Evolutionary conservation across 2,113 vertebrate species (phyloP).

Genomic region (Varanus komodoensis): DNA sequence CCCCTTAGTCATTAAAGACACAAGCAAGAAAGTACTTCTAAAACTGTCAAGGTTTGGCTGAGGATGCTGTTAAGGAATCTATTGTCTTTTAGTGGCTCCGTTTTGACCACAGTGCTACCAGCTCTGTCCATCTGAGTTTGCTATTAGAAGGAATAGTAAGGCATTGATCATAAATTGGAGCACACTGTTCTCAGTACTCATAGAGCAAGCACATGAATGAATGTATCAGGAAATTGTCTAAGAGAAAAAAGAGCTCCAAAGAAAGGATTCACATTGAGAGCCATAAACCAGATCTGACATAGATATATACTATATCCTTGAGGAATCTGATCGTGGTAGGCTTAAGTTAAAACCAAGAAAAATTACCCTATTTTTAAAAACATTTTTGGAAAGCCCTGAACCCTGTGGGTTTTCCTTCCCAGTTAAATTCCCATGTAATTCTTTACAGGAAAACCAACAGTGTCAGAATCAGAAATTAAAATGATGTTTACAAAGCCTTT

Average conservation of each 20-base stretch:
- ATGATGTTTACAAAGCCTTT: constrained; percentile 34
- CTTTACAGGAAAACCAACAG: constrained; percentile 22
- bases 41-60: not conserved
- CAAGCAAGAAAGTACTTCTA: not conserved
- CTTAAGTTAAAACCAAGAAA: constrained; percentile 44
- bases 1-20: not conserved
- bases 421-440: constrained; percentile 31
- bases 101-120: not conserved
- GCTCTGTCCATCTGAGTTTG: not conserved
- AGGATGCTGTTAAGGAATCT: not conserved
- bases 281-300: constrained; percentile 29
- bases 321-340: constrained; percentile 1
- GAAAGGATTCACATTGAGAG: constrained; percentile 42
- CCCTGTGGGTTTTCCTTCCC: not conserved
- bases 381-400: constrained; percentile 14
- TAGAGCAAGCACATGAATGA: constrained; percentile 19
- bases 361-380: constrained; percentile 13
- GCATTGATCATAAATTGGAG: constrained; percentile 17
- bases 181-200: not conserved
- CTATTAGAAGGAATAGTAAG: not conserved
- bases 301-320: constrained; percentile 14
- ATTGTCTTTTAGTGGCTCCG: not conserved
- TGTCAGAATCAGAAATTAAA: constrained; percentile 31
- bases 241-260: constrained; percentile 1
- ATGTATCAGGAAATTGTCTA: constrained; percentile 24